Percentiles rank a stretch among this genome's conserved stretches.
These are phyloP conservation scores for Andinoacara biseriatus DNA, from an alignment of 2,113 vertebrate species.

Conservation along the genomic window DNA sequence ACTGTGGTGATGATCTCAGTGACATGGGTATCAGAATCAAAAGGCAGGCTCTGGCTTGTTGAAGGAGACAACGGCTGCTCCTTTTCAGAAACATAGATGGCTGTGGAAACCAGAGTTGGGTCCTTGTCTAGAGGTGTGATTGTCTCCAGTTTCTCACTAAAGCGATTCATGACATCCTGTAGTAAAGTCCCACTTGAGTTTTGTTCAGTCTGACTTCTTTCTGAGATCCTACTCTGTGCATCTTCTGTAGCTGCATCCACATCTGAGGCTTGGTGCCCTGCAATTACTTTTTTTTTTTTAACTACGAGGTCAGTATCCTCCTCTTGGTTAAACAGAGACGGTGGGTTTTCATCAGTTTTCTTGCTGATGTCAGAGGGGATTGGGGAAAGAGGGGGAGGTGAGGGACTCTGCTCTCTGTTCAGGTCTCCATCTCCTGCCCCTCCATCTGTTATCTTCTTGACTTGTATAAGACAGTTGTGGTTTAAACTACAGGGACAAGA, in stretches of 20 bases:
- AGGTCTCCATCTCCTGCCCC: slow-evolving; percentile 56
- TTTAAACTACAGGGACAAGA: slow-evolving; percentile 63
- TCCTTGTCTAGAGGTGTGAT: slow-evolving; percentile 86
- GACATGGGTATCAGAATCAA: slow-evolving; percentile 83
- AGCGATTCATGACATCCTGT: slow-evolving; percentile 89
- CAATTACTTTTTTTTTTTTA: slow-evolving; percentile 19
- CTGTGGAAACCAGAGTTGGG: slow-evolving; percentile 58
- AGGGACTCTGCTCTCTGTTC: slow-evolving; percentile 83
- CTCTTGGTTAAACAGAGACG: slow-evolving; percentile 82
- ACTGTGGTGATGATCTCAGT: slow-evolving; percentile 92
- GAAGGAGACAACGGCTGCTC: slow-evolving; percentile 68
- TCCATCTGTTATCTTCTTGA: slow-evolving; percentile 51
- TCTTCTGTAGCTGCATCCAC: slow-evolving; percentile 10
- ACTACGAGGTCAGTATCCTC: slow-evolving; percentile 31
- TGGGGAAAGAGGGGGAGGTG: slow-evolving; percentile 90
- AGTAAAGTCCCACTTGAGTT: slow-evolving; percentile 82
- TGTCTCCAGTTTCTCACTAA: slow-evolving; percentile 91
- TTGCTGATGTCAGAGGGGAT: slow-evolving; percentile 82
- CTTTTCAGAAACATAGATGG: slow-evolving; percentile 71
- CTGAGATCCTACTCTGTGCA: slow-evolving; percentile 39
- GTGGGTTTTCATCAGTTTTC: slow-evolving; percentile 82
- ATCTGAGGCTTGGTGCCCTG: slow-evolving; percentile 12
- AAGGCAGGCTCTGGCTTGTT: slow-evolving; percentile 77
- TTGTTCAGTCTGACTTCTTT: slow-evolving; percentile 68
- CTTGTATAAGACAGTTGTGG: slow-evolving; percentile 60